Conservation (phyloP, 2,797 vertebrate genomes). For the Thripadectes ignobilis region DNA sequence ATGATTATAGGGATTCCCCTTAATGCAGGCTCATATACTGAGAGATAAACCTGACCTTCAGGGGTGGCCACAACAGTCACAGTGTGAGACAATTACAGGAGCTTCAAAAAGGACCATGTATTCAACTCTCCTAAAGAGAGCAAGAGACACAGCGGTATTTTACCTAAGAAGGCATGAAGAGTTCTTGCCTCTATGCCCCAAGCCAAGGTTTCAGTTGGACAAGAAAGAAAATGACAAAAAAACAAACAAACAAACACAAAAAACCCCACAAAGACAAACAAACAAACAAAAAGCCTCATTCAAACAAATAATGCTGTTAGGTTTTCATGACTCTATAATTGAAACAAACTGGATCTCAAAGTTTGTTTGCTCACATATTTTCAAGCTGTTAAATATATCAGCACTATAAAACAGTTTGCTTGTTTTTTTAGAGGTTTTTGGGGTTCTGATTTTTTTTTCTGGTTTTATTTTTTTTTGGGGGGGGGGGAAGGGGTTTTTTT, state of each 20-base stretch:
- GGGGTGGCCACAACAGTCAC: neutral
- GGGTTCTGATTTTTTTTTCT: neutral
- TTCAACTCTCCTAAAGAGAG: neutral
- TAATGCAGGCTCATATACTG: accelerated
- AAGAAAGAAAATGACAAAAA: neutral
- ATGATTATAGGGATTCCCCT: neutral
- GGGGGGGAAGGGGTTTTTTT: neutral
- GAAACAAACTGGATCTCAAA: neutral
- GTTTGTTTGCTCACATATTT: neutral
- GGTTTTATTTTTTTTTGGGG: neutral
- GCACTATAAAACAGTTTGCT: neutral
- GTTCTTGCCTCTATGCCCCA: neutral
- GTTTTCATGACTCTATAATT: neutral
- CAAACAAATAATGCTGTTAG: neutral
- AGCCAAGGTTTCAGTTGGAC: neutral
- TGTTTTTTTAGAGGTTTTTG: neutral
- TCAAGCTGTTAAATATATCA: neutral
- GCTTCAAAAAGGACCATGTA: neutral
- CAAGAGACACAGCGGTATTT: neutral
- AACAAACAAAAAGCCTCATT: neutral
- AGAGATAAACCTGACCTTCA: neutral
- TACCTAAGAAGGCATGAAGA: neutral
- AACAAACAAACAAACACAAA: neutral
- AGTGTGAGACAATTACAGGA: neutral
- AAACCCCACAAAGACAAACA: neutral